Evolutionary conservation across 2,888 invertebrate genomes (phyloP).

Genomic region (Athalia cordata): DNA sequence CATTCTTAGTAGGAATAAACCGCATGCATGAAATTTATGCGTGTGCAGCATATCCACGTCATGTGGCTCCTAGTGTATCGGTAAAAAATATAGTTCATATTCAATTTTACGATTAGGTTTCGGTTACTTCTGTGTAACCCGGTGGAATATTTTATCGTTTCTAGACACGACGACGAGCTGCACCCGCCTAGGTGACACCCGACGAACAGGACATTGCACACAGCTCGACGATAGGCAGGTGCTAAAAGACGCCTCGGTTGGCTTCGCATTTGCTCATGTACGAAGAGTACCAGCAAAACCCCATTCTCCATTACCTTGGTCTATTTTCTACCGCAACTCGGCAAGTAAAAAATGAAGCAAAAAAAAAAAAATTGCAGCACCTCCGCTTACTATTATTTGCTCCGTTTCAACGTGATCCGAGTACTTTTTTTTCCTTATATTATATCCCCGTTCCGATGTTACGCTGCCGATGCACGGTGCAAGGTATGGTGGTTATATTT

Average conservation of each 20-base stretch:
- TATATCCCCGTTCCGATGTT: conserved; percentile 9
- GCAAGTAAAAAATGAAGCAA: neutral
- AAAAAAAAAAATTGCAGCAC: neutral
- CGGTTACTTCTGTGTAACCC: neutral
- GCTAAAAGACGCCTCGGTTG: neutral
- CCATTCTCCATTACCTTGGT: conserved; percentile 28
- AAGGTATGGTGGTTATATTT: neutral
- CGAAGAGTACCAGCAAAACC: conserved; percentile 13
- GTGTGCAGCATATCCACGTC: neutral
- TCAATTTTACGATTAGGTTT: conserved; percentile 11
- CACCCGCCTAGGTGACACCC: neutral
- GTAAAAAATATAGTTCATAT: neutral
- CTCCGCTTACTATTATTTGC: neutral
- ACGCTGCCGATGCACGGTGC: neutral
- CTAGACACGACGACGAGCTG: neutral
- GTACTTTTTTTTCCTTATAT: neutral
- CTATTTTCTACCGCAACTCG: conserved; percentile 19
- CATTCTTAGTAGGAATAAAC: conserved; percentile 14
- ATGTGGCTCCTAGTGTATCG: neutral
- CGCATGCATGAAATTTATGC: conserved; percentile 11
- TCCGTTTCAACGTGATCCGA: neutral
- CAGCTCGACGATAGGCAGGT: conserved; percentile 14
- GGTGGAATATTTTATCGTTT: conserved; percentile 11
- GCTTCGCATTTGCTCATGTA: neutral
- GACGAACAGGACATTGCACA: too few species aligned